A percentile compares a stretch with the other conserved stretches of the same genome.
These are phyloP conservation scores for Nomia melanderi DNA, from an alignment of 1,140 invertebrate species.

Conservation along the genomic window DNA sequence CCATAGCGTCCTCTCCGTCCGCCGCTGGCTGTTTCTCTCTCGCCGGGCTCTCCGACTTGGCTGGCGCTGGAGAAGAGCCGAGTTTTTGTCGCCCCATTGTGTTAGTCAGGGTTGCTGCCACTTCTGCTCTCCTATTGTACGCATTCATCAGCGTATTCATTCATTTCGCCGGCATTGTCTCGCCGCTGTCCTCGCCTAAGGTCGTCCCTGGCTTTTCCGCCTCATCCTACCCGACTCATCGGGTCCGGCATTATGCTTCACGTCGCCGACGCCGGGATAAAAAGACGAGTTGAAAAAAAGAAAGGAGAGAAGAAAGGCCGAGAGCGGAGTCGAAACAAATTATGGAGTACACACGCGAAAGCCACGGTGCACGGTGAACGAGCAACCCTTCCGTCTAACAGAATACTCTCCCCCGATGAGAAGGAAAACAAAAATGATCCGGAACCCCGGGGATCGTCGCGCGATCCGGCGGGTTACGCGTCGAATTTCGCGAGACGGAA, in stretches of 20 bases:
- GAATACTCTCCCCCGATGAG: no score
- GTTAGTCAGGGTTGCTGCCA: constrained; percentile 68
- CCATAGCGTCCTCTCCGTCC: constrained; percentile 16
- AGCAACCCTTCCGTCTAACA: neutral
- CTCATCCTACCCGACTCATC: constrained; percentile 52
- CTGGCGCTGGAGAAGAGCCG: constrained; percentile 64
- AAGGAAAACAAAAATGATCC: no score
- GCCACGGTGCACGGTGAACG: neutral
- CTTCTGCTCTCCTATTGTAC: constrained; percentile 74
- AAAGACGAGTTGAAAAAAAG: neutral
- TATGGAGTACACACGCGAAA: constrained; percentile 3
- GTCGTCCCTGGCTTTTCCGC: constrained; percentile 58
- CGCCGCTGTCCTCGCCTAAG: constrained; percentile 73
- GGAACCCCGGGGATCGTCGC: no score
- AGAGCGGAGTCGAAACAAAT: constrained; percentile 38
- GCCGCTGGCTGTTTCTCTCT: constrained; percentile 35
- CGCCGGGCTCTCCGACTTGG: constrained; percentile 61
- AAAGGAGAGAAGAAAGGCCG: constrained; percentile 38
- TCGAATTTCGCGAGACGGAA: no score
- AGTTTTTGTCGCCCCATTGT: constrained; percentile 79
- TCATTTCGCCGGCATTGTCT: constrained; percentile 77
- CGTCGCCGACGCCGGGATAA: constrained; percentile 58
- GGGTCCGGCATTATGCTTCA: constrained; percentile 65
- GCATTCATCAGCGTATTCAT: constrained; percentile 80
- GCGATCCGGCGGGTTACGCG: no score